Conservation (phyloP, 2,888 invertebrate genomes). For the Standfussiana lucernea region DNA sequence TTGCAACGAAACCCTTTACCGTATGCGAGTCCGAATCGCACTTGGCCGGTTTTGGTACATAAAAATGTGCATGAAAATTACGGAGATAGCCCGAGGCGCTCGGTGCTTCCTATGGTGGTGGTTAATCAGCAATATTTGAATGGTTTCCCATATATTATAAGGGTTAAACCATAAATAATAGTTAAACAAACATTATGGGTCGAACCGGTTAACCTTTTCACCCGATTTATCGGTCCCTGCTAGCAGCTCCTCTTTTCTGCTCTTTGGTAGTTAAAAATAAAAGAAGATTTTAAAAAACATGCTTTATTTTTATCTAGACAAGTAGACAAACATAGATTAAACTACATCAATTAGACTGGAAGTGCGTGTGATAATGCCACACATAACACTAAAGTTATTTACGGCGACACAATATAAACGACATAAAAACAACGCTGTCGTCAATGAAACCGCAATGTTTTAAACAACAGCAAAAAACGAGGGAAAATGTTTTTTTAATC, state of each 20-base stretch:
- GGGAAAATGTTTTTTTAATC: not conserved
- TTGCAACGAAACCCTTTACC: too few species aligned
- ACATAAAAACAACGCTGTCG: conserved; percentile 24
- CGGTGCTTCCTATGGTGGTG: too few species aligned
- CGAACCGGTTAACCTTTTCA: too few species aligned
- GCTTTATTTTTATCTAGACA: conserved; percentile 65
- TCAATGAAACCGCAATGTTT: not conserved
- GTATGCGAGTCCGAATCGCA: too few species aligned
- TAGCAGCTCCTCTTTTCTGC: not conserved
- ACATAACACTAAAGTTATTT: conserved; percentile 35
- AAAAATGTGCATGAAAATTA: too few species aligned
- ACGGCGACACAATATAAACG: conserved; percentile 34
- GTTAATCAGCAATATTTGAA: too few species aligned
- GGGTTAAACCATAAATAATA: too few species aligned
- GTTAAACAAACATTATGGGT: too few species aligned
- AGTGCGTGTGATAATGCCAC: conserved; percentile 38
- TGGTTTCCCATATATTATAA: too few species aligned
- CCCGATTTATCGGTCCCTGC: too few species aligned
- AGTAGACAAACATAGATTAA: conserved; percentile 60
- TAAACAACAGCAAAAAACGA: conserved; percentile 11
- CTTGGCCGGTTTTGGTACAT: too few species aligned
- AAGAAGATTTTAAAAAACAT: conserved; percentile 35
- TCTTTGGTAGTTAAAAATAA: not conserved
- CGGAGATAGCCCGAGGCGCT: too few species aligned
- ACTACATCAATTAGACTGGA: conserved; percentile 57